Base-by-base conservation (phyloP, 2,888 invertebrate genomes). In the Mesorhabditis sp. region DNA sequence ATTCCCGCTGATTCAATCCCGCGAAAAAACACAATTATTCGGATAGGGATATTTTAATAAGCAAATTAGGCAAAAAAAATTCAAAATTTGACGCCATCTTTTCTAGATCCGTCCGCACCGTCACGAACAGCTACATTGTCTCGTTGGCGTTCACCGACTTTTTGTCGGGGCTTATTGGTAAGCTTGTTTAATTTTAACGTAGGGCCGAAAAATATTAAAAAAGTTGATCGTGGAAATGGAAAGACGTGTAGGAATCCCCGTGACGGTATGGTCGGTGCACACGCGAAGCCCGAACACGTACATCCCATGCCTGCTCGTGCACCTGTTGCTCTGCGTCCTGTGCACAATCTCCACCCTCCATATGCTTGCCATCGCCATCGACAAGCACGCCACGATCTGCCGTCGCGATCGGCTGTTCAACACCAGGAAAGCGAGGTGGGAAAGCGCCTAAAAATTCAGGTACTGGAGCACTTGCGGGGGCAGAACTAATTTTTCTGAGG, bases 261-360 rank as follows among this genome's bases (percentile, higher is more conserved):
- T 82, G 5, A 84, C 84, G 3, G 83, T 83, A 1, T 76, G 78
- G n/a, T 80, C 82, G 43, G 83, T 79, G 64, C 71, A 82, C 68
- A 83, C 82, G 10, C 70, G 74, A 43, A 69, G 70, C 62, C 84
- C 84, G 0, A 69, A 72, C 45, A 64, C 70, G 10, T 84, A 80
- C 72, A 74, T 76, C 67, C 74, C 80, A 4, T 85, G 85, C 67
- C 72, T 85, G 44, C 74, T 79, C 64, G 79, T 85, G 7, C 83
- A 85, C 70, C 68, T 85, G 6, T 79, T 82, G 41, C 70, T 85
- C 13, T 82, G 85, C 72, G 77, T 82, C 66, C 76, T 85, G 5
- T 85, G 85, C 69, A 85, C 85, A 5, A 80, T 85, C 58, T 80
- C 80, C 64, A 84, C 83, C 5, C 83, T 85, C 71, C 85, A 85